Base-by-base conservation (phyloP, 2,797 vertebrate species). In the Phoebastria nigripes region DNA sequence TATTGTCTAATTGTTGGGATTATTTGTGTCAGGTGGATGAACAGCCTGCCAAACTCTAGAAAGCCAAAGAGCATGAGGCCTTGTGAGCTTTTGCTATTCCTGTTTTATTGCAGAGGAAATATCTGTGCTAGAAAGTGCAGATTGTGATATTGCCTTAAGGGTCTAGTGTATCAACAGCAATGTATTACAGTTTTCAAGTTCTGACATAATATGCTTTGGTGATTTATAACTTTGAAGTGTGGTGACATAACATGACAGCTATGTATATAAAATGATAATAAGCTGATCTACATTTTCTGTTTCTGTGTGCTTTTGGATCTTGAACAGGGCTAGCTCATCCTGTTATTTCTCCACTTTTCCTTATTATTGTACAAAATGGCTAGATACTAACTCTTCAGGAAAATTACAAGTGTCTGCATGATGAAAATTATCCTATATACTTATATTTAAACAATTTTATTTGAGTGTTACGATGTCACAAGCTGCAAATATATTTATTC, bases 11-110 rank as follows among this genome's bases (percentile, higher is more conserved):
- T 72, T 90, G 41, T 82, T 62, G 28, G 42, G 79, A 92, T 90
- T 88, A 92, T 65, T 93, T 89, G 29, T 92, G 76, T 95, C 87
- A 96, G 89, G 96, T 97, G 95, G 81, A 91, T 69, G 72, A 96
- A 65, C 49, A 93, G 65, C 58, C 82, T 93, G 92, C 56, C 90
- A 96, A 71, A 85, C 42, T 73, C 61, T 18, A 55, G 47, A 56
- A 74, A 91, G 56, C 52, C 87, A 83, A 94, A 81, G 42, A 88
- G 29, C 35, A 81, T 0, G 15, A 94, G 46, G 35, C 24, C 56
- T 85, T 81, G 33, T 55, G 46, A 95, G 63, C 33, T 89, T 81
- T 95, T 3, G 3, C 24, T 94, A 9, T 82, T 87, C 29, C 59
- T 66, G n/a, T n/a, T 61, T 82, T 72, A 54, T 52, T 89, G 56